Evolutionary conservation across 2,113 vertebrate species (phyloP), one percentile per base, ranked within the genome.

Genomic region (Haemorhous mexicanus): DNA sequence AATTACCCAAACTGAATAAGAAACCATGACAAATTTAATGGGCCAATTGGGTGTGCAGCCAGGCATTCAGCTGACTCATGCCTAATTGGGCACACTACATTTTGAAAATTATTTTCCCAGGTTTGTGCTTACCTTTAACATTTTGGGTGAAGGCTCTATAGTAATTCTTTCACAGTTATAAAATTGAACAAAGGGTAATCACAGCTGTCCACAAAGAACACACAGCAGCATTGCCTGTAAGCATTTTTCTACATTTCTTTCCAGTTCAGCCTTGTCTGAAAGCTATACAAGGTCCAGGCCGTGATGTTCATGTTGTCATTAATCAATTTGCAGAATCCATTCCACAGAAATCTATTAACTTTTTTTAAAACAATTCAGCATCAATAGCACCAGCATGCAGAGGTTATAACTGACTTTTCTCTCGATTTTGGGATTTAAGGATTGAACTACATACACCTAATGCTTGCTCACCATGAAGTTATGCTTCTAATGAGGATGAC

Each of bases 1-100:
- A 70, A 90, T 92, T 90, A 81, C 84, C 61, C 50, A 74, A 90
- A 87, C 52, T 58, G 67, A 94, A 69, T 39, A 74, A 56, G 73
- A 55, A 94, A 87, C 23, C 28, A n/a, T 41, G 68, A 74, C 24
- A 95, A 94, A 92, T 92, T 59, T 87, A 84, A 68, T 44, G n/a
- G 87, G 35, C 32, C 70, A 78, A 37, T 70, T 72, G 52, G 12
- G 13, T 78, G 44, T 61, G 52, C 69, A 92, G 69, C 68, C 76
- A 81, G 63, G 89, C 89, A 86, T 94, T 90, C 76, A 81, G 21
- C 33, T 84, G 77, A 59, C 23, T 88, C 76, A 89, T 14, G 74
- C 46, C 21, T 81, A 84, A 81, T 84, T 90, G 80, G 52, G 30
- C 64, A 92, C 37, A 55, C 21, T 27, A 59, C 18, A 16, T n/a